These are phyloP conservation scores for Agapornis roseicollis DNA, from an alignment of 2,113 vertebrate genomes.

Conservation along the genomic window DNA sequence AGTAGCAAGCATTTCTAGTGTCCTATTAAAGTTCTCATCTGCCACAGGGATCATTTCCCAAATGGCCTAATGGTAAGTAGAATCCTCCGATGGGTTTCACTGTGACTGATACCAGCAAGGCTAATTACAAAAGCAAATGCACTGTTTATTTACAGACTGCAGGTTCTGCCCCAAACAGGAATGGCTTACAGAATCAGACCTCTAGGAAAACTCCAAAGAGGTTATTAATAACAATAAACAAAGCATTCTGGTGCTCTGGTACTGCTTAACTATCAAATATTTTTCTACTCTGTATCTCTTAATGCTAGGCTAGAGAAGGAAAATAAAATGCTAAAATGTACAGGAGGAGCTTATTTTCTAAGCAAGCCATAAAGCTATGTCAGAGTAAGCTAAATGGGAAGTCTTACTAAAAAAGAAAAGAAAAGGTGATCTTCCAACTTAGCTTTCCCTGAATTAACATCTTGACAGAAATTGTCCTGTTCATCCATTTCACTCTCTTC, in stretches of 20 bases:
- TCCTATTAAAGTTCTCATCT: background rate
- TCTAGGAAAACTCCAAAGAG: background rate
- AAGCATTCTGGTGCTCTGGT: background rate
- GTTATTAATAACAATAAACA: background rate
- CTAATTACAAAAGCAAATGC: background rate
- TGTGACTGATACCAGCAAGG: background rate
- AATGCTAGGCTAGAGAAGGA: background rate
- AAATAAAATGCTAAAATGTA: background rate
- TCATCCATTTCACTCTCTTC: background rate
- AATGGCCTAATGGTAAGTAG: background rate
- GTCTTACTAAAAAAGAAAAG: background rate
- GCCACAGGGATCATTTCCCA: background rate
- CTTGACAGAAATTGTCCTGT: background rate
- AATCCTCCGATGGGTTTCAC: background rate
- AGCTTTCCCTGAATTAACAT: background rate
- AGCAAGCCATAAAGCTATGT: background rate
- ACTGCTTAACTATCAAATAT: background rate
- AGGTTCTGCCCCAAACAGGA: background rate
- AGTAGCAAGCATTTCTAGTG: background rate
- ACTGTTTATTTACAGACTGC: background rate
- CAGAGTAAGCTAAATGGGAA: background rate
- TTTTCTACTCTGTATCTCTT: background rate
- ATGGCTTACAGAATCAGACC: background rate
- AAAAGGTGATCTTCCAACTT: background rate
- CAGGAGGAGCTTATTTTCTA: background rate